These are phyloP conservation scores for Onychorhynchus coronatus DNA, from an alignment of 2,113 vertebrate species.

Conservation along the genomic window DNA sequence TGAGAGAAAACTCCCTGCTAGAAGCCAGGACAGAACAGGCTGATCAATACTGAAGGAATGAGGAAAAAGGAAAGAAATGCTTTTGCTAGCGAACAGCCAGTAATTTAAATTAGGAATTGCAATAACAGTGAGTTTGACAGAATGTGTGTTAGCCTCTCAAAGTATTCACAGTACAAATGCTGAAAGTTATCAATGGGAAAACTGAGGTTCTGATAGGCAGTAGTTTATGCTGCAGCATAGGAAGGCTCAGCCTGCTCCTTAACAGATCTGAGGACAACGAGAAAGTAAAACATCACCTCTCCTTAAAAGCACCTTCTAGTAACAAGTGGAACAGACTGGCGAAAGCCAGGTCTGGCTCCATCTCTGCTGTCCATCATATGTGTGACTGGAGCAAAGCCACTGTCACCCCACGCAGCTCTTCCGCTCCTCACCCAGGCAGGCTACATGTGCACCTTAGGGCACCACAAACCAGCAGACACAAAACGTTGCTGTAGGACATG, in stretches of 20 bases:
- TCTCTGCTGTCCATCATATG: background rate
- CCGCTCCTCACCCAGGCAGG: background rate
- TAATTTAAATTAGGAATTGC: background rate
- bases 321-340: background rate
- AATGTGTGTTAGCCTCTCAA: background rate
- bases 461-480: background rate
- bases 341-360: background rate
- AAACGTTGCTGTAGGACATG: background rate
- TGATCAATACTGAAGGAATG: constrained; percentile 19
- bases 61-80: background rate
- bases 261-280: background rate
- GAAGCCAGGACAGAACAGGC: background rate
- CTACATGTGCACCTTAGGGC: background rate
- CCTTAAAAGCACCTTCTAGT: background rate
- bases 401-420: background rate
- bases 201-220: background rate
- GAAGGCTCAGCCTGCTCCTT: background rate
- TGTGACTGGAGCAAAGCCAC: background rate
- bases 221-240: background rate
- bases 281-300: background rate
- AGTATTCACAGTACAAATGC: background rate
- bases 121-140: background rate
- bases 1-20: rapidly evolving
- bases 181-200: background rate
- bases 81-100: constrained; percentile 2